Evolutionary conservation across 2,113 vertebrate species (phyloP).

Genomic region (Formicarius rufipectus): DNA sequence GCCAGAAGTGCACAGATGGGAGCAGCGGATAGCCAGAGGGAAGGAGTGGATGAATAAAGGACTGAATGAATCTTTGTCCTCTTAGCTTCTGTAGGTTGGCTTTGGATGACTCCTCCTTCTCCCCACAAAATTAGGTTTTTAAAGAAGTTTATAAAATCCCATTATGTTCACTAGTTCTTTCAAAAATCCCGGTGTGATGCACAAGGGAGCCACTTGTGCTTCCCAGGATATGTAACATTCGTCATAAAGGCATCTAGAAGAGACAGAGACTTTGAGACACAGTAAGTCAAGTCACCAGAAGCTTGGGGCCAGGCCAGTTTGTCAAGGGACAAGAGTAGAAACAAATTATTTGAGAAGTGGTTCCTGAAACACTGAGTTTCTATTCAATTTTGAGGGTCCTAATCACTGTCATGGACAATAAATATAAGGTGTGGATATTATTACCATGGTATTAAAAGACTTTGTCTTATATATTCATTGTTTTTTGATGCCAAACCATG

Average conservation of each 20-base stretch:
- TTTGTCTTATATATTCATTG: not conserved
- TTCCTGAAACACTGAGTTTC: not conserved
- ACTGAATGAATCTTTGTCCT: not conserved
- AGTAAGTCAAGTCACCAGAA: not conserved
- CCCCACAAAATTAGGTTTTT: not conserved
- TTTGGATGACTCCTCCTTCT: not conserved
- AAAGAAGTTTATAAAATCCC: not conserved
- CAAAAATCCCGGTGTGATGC: not conserved
- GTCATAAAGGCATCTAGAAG: not conserved
- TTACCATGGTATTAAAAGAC: not conserved
- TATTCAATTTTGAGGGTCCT: not conserved
- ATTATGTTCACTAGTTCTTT: not conserved
- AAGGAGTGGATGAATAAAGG: not conserved
- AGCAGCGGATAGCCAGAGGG: not conserved
- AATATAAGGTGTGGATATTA: not conserved
- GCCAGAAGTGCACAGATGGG: not conserved
- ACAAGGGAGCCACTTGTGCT: not conserved
- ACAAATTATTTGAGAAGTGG: not conserved
- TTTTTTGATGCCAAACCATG: not conserved
- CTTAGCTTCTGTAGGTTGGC: not conserved
- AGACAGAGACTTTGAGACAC: not conserved
- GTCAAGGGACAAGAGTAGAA: not conserved
- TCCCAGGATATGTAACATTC: not conserved
- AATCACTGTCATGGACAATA: not conserved
- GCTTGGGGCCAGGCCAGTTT: not conserved